These are phyloP conservation scores for Orussus abietinus DNA, from an alignment of 1,140 invertebrate genomes.

Conservation along the genomic window DNA sequence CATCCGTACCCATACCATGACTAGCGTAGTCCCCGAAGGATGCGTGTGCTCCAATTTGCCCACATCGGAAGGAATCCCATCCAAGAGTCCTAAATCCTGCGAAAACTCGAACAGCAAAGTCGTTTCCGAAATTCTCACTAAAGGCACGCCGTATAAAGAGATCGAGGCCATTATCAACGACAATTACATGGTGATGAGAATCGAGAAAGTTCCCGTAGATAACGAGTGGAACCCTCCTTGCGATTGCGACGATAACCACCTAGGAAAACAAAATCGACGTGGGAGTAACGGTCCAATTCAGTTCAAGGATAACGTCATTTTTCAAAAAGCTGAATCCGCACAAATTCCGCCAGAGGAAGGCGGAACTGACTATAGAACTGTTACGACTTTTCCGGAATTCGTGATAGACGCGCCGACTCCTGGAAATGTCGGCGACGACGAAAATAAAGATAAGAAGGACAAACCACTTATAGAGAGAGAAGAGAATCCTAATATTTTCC, in stretches of 20 bases:
- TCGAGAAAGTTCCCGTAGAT: slow-evolving; percentile 21
- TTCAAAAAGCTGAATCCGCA: slow-evolving; percentile 14
- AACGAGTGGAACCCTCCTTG: slow-evolving; percentile 34
- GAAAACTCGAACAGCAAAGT: slow-evolving; percentile 9
- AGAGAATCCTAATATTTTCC: slow-evolving; percentile 47
- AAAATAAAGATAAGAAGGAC: slow-evolving; percentile 8
- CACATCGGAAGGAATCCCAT: too few species aligned
- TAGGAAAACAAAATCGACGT: too few species aligned
- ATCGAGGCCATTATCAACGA: slow-evolving; percentile 41
- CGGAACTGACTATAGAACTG: too few species aligned
- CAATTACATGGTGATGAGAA: slow-evolving; percentile 37
- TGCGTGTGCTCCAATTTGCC: too few species aligned
- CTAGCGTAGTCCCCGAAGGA: too few species aligned
- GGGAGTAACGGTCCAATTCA: not conserved
- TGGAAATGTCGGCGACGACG: not conserved
- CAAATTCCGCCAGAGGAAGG: slow-evolving; percentile 29
- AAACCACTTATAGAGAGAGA: slow-evolving; percentile 8
- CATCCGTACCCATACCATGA: too few species aligned
- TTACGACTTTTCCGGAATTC: not conserved
- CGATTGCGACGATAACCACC: slow-evolving; percentile 29
- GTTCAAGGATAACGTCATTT: slow-evolving; percentile 14
- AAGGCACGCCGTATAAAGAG: slow-evolving; percentile 38
- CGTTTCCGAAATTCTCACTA: slow-evolving; percentile 32
- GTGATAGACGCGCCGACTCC: not conserved
- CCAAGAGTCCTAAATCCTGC: too few species aligned